phyloP scores from a whole-genome alignment of 2,113 vertebrate species.

The Ceratotherium simum region DNA sequence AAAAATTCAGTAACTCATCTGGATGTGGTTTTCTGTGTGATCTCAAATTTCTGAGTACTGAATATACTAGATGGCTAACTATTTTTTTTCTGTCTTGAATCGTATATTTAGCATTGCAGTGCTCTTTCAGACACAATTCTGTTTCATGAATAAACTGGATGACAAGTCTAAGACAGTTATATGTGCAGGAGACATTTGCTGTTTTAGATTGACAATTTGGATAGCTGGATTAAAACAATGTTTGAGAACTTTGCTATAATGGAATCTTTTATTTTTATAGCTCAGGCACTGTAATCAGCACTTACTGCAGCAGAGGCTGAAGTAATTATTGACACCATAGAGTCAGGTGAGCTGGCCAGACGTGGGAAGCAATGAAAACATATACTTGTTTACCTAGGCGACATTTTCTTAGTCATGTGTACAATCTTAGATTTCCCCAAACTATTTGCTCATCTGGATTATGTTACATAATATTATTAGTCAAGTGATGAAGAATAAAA shows the following conservation, averaged over 20 bases:
- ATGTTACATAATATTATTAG: not conserved
- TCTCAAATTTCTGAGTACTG: not conserved
- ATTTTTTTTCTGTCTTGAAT: not conserved
- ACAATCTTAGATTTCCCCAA: not conserved
- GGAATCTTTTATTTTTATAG: slow-evolving; percentile 72
- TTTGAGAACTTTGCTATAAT: slow-evolving; percentile 66
- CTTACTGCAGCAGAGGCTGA: slow-evolving; percentile 54
- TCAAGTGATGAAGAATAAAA: slow-evolving; percentile 44
- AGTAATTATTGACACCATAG: slow-evolving; percentile 17
- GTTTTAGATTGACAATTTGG: slow-evolving; percentile 50
- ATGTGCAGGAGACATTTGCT: not conserved
- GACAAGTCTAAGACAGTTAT: not conserved
- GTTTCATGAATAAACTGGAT: slow-evolving; percentile 27
- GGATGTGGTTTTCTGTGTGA: not conserved
- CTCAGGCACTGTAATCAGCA: slow-evolving; percentile 32
- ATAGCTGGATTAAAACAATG: slow-evolving; percentile 35
- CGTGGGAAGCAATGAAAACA: slow-evolving; percentile 18
- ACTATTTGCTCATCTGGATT: slow-evolving; percentile 14
- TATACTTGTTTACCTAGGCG: not conserved
- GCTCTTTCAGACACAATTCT: not conserved
- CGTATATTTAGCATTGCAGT: not conserved
- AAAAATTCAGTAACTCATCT: not conserved
- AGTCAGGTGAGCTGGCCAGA: not conserved
- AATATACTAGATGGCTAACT: not conserved
- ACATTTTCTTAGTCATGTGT: not conserved